These are phyloP conservation scores for Pterocles burchelli DNA, from an alignment of 2,113 vertebrate species.

Conservation along the genomic window DNA sequence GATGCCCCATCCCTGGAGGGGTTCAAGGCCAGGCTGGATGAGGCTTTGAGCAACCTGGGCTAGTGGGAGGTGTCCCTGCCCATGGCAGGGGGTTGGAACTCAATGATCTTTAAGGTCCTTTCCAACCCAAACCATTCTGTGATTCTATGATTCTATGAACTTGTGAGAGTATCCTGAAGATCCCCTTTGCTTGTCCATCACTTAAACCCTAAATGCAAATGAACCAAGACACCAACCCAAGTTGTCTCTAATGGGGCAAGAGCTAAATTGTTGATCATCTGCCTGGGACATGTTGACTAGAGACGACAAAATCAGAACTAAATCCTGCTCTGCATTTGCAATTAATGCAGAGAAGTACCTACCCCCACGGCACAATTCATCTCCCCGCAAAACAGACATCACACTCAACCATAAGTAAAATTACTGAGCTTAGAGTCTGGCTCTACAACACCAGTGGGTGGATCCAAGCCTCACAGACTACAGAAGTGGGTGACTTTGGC, in stretches of 20 bases:
- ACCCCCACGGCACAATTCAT: background rate
- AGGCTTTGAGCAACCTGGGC: no score
- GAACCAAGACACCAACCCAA: background rate
- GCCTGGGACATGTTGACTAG: background rate
- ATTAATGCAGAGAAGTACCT: background rate
- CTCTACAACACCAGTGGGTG: slow-evolving; percentile 48
- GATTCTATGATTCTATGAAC: no score
- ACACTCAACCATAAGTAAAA: background rate
- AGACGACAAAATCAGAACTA: background rate
- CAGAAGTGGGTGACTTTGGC: slow-evolving; percentile 62
- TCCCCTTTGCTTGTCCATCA: background rate
- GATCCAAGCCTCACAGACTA: slow-evolving; percentile 36
- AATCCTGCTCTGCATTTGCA: background rate
- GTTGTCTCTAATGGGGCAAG: background rate
- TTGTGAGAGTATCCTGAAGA: background rate
- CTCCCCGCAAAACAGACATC: background rate
- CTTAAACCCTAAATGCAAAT: background rate
- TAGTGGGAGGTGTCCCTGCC: no score
- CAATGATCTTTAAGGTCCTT: no score
- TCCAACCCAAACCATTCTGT: no score
- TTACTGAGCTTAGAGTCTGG: slow-evolving; percentile 37
- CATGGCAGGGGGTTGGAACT: no score
- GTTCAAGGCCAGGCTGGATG: no score
- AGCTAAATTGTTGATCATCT: background rate
- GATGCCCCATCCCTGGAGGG: no score